These are phyloP conservation scores for Bettongia penicillata DNA, from an alignment of 2,113 vertebrate genomes.

Conservation along the genomic window DNA sequence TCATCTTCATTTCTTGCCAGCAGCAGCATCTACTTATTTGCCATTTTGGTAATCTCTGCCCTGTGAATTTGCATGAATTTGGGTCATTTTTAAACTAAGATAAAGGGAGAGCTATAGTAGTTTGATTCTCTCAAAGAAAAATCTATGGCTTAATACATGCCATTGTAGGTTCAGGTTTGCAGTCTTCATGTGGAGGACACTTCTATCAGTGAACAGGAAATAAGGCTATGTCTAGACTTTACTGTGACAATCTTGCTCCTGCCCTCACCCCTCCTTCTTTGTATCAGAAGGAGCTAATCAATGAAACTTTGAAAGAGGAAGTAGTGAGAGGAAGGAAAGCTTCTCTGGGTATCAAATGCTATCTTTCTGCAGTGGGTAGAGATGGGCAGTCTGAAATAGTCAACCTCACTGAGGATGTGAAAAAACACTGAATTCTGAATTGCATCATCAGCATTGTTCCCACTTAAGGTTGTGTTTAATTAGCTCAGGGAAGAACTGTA, in stretches of 20 bases:
- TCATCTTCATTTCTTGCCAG: conserved; percentile 66
- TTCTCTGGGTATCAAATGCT: conserved; percentile 79
- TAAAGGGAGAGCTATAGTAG: conserved; percentile 67
- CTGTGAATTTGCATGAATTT: conserved; percentile 65
- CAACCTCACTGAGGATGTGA: conserved; percentile 32
- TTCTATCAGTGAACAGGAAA: neutral
- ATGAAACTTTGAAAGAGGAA: conserved; percentile 78
- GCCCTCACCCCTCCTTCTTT: conserved; percentile 44
- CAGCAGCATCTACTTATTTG: conserved; percentile 58
- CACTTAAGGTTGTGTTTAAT: conserved; percentile 57
- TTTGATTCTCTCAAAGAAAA: conserved; percentile 47
- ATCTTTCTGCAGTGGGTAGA: conserved; percentile 45
- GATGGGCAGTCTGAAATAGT: conserved; percentile 34
- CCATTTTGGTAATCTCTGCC: conserved; percentile 70
- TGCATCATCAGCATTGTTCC: conserved; percentile 66
- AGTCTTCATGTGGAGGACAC: neutral
- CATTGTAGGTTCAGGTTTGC: neutral
- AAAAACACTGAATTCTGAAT: conserved; percentile 53
- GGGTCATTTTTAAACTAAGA: conserved; percentile 60
- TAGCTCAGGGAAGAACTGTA: conserved; percentile 27
- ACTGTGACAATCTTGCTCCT: conserved; percentile 32
- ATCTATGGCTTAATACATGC: neutral
- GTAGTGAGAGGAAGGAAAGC: conserved; percentile 78
- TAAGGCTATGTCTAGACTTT: neutral
- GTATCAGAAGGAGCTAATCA: conserved; percentile 73